A percentile compares a stretch with the other conserved stretches of the same genome.
phyloP scores from a whole-genome alignment of 2,797 vertebrate species.

The Falco peregrinus region DNA sequence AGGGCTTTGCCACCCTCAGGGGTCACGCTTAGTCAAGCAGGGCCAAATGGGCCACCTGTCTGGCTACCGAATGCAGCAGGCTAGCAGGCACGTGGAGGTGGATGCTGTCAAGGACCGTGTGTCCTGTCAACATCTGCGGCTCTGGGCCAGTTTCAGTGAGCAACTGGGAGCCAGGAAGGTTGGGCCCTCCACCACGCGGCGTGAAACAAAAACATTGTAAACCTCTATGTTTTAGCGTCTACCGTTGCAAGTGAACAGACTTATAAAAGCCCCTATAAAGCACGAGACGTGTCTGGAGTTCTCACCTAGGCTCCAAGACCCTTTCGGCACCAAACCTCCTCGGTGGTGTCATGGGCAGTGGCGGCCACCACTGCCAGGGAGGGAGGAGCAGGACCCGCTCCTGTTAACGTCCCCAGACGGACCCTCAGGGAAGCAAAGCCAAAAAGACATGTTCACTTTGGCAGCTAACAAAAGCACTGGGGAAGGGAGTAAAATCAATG shows the following conservation, averaged over 20 bases:
- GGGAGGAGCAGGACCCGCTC: not conserved
- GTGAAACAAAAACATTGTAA: not conserved
- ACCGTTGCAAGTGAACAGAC: not conserved
- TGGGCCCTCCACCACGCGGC: not conserved
- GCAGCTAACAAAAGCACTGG: not conserved
- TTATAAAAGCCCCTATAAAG: not conserved
- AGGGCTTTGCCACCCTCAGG: not conserved
- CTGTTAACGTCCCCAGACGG: not conserved
- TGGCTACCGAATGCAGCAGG: not conserved
- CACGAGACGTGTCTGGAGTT: not conserved
- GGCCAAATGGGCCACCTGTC: not conserved
- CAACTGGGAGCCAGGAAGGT: not conserved
- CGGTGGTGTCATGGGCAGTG: not conserved
- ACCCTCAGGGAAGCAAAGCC: not conserved
- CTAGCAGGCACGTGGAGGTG: not conserved
- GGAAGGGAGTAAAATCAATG: slow-evolving; percentile 26
- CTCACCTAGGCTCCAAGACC: not conserved
- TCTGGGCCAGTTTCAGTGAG: not conserved
- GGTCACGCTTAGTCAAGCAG: not conserved
- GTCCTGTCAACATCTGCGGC: not conserved
- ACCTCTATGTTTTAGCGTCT: not conserved
- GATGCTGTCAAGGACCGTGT: not conserved
- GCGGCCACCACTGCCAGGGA: accelerated
- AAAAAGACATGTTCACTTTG: not conserved
- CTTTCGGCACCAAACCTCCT: not conserved